Base-by-base conservation (phyloP, 2,797 vertebrate species). In the Galagoides demidoff region DNA sequence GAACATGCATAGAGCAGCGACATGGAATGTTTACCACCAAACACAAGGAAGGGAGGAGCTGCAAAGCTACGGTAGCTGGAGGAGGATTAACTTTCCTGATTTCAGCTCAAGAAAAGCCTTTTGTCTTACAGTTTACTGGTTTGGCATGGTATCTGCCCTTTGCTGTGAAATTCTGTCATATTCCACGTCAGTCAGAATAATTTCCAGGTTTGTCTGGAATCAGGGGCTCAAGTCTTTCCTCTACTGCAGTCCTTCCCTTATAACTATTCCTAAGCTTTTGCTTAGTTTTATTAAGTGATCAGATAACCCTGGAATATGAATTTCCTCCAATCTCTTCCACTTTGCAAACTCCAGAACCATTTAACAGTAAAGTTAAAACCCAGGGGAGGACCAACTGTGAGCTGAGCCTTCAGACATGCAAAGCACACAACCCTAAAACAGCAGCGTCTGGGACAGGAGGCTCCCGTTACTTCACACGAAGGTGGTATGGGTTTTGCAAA, bases 371-470 rank as follows among this genome's bases (percentile, higher is more conserved):
- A 63, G 64, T 93, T 39, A 79, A 92, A 95, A 68, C 82, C 81
- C 52, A 89, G n/a, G 19, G 76, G 87, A 85, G 52, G 88, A 83
- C 81, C 83, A 84, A 96, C 81, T 95, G 74, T 91, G 90, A 97
- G 95, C 88, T 95, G 82, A 92, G 96, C 11, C 97, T 97, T 96
- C 89, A 97, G 87, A 93, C 97, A 98, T 97, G 74, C 97, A 95
- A 96, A 97, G 61, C 97, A 55, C 92, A 95, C 94, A 74, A 37
- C 81, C 83, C 93, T 96, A 87, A 2, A 57, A 97, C 70, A 98
- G 97, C 97, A 98, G 95, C 94, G 55, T 76, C 95, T 91, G 71
- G 96, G 96, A 98, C 98, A 98, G 14, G 96, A 97, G 97, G 95
- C 97, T 98, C 25, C 49, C 85, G 43, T 95, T 91, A 97, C 94